Evolutionary conservation across 2,113 vertebrate species (phyloP), one percentile per base, ranked within the genome.

Genomic region (Albula glossodonta): DNA sequence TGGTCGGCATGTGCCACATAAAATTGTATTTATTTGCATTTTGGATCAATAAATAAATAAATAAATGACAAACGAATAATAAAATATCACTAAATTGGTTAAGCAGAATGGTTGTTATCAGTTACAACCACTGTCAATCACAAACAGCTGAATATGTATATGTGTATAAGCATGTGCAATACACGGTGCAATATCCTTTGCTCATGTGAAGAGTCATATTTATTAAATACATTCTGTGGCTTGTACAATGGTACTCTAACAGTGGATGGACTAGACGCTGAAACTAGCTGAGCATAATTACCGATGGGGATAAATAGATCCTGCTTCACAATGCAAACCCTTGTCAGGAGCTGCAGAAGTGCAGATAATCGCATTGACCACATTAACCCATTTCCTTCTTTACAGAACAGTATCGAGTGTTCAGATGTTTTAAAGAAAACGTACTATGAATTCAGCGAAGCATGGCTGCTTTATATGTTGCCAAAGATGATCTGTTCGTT

Each of bases 361-460:
- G 78, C 86, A 78, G 83, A 86, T 91, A 88, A 89, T 91, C 86
- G 86, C 89, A 82, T 90, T 90, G 86, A 85, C 53, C 80, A 53
- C 85, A 63, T 89, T 86, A 88, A 88, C 82, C 86, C 84, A 83
- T 86, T 86, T 85, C 77, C 51, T 78, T 88, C n/a, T 22, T 52
- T 80, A 84, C 83, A 83, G 51, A 52, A 77, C 56, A 22, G 80
- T 49, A 48, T 78, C 70, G 80, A 83, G 84, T 85, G 82, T 79
- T 82, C 79, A 86, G 74, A 86, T 17, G 12, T 60, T 78, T 81
- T 19, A 25, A 77, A 41, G 31, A 41, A 41, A 41, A 41, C 31
- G 31, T 41, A 41, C 31, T 41, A 41, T 41, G 31, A 41, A 41
- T 41, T 41, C 31, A 41, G 31, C 31, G 31, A 41, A 41, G 31